A percentile compares a stretch with the other conserved stretches of the same genome.
These are phyloP conservation scores for Onthophagus taurus DNA, from an alignment of 1,140 invertebrate species.

Conservation along the genomic window DNA sequence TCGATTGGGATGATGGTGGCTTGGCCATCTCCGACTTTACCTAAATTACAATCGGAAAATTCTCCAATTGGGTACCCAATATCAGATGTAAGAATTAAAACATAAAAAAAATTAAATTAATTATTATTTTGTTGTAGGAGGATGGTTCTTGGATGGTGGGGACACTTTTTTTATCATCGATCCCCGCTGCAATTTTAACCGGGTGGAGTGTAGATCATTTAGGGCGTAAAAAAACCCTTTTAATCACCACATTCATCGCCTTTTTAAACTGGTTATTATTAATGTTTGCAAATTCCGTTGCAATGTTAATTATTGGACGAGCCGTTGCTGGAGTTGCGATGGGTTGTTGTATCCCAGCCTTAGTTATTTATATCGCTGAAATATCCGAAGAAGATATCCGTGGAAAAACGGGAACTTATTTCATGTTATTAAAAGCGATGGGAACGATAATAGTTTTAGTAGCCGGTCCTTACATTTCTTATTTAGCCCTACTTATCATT, in stretches of 20 bases:
- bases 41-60: conserved; percentile 35
- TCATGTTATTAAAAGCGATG: background rate
- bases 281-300: background rate
- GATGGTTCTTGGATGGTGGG: conserved; percentile 2
- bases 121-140: no score
- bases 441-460: background rate
- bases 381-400: conserved; percentile 5
- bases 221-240: background rate
- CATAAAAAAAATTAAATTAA: no score
- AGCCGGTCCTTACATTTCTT: background rate
- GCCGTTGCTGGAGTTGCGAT: background rate
- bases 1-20: conserved; percentile 24
- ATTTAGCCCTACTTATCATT: background rate
- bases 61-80: conserved; percentile 32
- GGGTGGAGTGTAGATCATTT: background rate
- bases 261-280: background rate
- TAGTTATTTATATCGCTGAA: background rate
- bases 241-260: background rate
- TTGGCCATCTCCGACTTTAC: conserved; percentile 45
- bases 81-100: conserved; percentile 20
- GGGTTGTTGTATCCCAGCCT: background rate
- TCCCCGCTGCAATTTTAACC: background rate
- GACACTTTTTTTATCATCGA: background rate
- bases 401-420: background rate
- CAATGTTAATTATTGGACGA: background rate